Evolutionary conservation across 92 coral and sea anemone species (phyloP), one percentile per base, ranked within the genome.

Genomic region (Epizoanthus fatuus): DNA sequence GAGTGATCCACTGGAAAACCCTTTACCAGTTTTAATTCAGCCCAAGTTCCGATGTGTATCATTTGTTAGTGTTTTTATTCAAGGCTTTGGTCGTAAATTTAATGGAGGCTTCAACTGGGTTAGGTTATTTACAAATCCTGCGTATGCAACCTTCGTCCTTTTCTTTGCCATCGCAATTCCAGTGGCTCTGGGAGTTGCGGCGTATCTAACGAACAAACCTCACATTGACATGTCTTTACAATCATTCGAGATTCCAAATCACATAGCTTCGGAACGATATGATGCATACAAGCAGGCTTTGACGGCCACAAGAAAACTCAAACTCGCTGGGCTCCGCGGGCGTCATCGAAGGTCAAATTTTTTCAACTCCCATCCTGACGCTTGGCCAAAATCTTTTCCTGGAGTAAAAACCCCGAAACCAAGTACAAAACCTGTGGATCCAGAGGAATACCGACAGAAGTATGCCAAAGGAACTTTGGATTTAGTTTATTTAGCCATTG

Each of bases 161-260:
- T 4, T 39, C 20, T 35, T 68, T 8, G 90, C 96, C 16, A n/a
- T 85, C 4, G 2, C 37, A n/a, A 54, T 90, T 53, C 95, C 98
- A 5, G 63, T 44, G 5, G 57, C 4, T n/a, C 75, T 94, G 16
- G 98, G 86, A 0, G 11, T 42, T 16, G 14, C 32, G 57, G 85
- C 89, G 22, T 10, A 76, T 44, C 60, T 65, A 13, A 25, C 1
- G n/a, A 86, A 84, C 25, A 45, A 87, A 22, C 42, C 83, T 4
- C 13, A 39, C 5, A 67, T 95, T 20, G 98, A 95, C 65, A 95
- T 88, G 58, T 95, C 98, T 12, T 74, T 95, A 25, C 75, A 90
- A 58, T 95, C 98, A 8, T 95, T 95, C 51, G 78, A 90, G 67
- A 95, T 90, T 16, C 98, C 98, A 53, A 91, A 90, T n/a, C 98